Conservation (phyloP, 2,797 vertebrate genomes). For the Eulemur coronatus region DNA sequence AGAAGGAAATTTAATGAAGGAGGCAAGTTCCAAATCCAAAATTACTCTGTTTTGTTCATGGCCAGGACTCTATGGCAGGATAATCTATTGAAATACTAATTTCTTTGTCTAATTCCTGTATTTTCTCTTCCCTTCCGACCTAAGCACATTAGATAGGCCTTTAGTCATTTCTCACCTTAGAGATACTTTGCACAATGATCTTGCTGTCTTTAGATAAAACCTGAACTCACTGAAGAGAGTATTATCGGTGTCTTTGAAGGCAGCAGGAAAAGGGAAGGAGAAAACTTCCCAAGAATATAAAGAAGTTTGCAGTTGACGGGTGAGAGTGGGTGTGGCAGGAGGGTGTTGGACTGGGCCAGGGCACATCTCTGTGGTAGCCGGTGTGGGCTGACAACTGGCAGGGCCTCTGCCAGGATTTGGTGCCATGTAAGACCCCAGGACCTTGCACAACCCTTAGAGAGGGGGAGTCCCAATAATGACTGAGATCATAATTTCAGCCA, state of each 20-base stretch:
- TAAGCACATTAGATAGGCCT: background rate
- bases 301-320: background rate
- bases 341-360: background rate
- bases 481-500: background rate
- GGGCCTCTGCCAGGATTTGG: background rate
- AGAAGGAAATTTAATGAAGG: conserved; percentile 2
- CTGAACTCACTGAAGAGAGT: background rate
- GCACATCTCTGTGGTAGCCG: background rate
- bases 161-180: conserved; percentile 16
- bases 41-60: background rate
- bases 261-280: background rate
- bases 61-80: background rate
- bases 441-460: background rate
- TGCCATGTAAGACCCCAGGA: background rate
- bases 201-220: conserved; percentile 5
- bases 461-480: background rate
- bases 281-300: background rate
- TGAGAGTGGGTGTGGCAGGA: background rate
- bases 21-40: background rate
- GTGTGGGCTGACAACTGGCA: background rate
- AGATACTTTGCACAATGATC: background rate
- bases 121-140: conserved; percentile 14
- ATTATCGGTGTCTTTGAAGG: background rate
- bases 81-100: conserved; percentile 3
- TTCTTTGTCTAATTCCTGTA: background rate